Evolutionary conservation across 2,113 vertebrate genomes (phyloP), one percentile per base, ranked within the genome.

Genomic region (Arenaria interpres): DNA sequence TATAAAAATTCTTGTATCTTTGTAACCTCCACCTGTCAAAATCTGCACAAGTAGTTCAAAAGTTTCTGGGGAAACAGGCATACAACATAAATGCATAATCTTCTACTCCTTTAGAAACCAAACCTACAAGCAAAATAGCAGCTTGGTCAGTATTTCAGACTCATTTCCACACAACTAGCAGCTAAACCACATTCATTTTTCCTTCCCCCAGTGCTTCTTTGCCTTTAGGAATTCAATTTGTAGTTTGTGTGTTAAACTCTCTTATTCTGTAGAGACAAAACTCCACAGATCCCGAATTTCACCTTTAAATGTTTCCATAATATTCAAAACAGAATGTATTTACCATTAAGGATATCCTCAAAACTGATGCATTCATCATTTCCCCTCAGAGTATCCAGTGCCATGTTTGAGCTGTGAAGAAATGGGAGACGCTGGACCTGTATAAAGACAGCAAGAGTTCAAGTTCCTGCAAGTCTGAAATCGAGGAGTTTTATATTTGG

Each of bases 381-480:
- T 77, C 99, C 99, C 87, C 98, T 98, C 96, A 99, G 98, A 16
- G 99, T 99, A 96, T 99, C 99, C 69, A 99, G 92, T 24, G 99
- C 98, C 84, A 99, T 92, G 88, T 99, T 99, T 77, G 99, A 99
- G 85, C 99, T 99, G 56, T 97, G 98, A 93, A 99, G 98, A 98
- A 99, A 99, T 2, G 99, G 99, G 72, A 99, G 98, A 86, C 99
- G 99, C 94, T 99, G 99, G 92, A 99, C 98, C 99, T 99, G 96
- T 46, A 66, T 64, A 93, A 82, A 79, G 67, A 68, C 10, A 90
- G 19, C 9, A 81, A 37, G 50, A 62, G 28, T 60, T 39, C 56
- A 74, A 48, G 33, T 56, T 68, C 76, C 46, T 63, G 25, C 67
- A 60, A 85, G 51, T 60, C 67, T 85, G 54, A 89, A 91, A 89